Base-by-base conservation (phyloP, 2,888 invertebrate species). In the Melitaea athalia region DNA sequence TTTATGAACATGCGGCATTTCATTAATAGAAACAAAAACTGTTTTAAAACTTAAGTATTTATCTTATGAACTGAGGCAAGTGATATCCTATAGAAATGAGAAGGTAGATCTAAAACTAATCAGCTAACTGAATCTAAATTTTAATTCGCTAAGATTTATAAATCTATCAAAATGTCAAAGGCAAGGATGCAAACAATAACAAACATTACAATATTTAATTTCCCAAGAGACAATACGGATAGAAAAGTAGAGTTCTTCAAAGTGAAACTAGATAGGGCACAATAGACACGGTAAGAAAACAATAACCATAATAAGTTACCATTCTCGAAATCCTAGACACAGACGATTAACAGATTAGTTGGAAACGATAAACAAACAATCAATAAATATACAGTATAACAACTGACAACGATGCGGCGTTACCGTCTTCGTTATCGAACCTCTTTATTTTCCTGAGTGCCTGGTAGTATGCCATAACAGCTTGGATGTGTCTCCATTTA, bases 391-490 rank as follows among this genome's bases (percentile, higher is more conserved):
- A 67, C 64, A 70, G 15, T 38, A 67, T 72, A 82, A 85, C 77
- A 85, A 88, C 81, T 77, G 86, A 88, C 87, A 88, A 85, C 87
- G 86, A 84, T 84, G 82, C 83, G 85, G 84, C 81, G 78, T 85
- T 85, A 86, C 85, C 86, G 81, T 85, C 77, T 74, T 78, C 77
- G 79, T 77, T 76, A 81, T 84, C 94, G 92, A 94, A 96, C 97
- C 97, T 97, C 96, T 97, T 97, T 93, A 97, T 97, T 94, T 96
- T 96, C 93, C 97, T 95, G 87, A 97, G 95, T 81, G 97, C 95
- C 93, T 96, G 96, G 94, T 97, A 97, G 94, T 97, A 96, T 84
- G 97, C 96, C 96, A 97, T 96, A 85, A 97, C 97, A 82, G 97
- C 97, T 86, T 96, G 95, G 81, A 97, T 95, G 93, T 96, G 97